Conservation (phyloP, 2,113 vertebrate species). For the Onychostruthus taczanowskii region DNA sequence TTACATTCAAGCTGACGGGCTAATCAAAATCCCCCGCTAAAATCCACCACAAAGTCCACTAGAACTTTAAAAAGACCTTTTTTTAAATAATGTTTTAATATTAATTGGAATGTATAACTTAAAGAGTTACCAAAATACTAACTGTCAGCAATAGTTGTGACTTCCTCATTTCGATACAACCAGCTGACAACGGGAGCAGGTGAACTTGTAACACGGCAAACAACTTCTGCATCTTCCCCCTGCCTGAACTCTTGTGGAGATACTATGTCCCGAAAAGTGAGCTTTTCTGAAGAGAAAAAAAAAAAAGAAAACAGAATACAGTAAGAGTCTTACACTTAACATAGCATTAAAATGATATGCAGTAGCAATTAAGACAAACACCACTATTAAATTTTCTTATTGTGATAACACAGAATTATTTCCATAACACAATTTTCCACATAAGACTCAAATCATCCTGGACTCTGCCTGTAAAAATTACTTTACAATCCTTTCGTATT, state of each 20-base stretch:
- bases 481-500: background rate
- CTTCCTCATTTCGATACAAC: constrained; percentile 91
- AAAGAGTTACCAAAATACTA: constrained; percentile 88
- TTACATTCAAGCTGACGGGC: background rate
- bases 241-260: constrained; percentile 95
- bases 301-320: background rate
- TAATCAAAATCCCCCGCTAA: background rate
- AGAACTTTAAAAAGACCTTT: background rate
- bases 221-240: constrained; percentile 90
- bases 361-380: background rate
- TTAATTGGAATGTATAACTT: constrained; percentile 65
- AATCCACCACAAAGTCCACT: background rate
- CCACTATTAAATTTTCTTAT: background rate
- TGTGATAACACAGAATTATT: background rate
- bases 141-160: constrained; percentile 88
- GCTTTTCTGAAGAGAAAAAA: constrained; percentile 82
- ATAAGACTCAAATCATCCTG: background rate
- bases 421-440: background rate
- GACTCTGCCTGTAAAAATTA: background rate
- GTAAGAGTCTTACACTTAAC: background rate
- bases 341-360: background rate
- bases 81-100: background rate
- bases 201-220: constrained; percentile 91
- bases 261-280: constrained; percentile 88
- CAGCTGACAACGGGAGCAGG: constrained; percentile 92